A percentile compares a stretch with the other conserved stretches of the same genome.
Conservation (phyloP, 2,888 invertebrate genomes). For the Dynastes hyllus region DNA sequence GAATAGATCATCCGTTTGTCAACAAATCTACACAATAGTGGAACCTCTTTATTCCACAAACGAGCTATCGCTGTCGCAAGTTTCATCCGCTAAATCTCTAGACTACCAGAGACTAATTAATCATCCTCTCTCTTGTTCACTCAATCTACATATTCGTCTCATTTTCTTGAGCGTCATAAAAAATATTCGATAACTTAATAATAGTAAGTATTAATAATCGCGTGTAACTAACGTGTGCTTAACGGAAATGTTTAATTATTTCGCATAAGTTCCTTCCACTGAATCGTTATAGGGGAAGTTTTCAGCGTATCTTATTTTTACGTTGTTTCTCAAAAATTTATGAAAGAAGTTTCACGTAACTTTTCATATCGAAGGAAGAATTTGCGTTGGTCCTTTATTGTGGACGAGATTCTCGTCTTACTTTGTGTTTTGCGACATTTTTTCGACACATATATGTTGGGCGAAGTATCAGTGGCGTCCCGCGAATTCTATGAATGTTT, state of each 20-base stretch:
- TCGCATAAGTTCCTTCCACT: background rate
- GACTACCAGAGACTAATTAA: too few relatives aligned
- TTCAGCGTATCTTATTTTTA: constrained; percentile 12
- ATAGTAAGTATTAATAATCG: too few relatives aligned
- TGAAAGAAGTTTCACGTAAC: constrained; percentile 42
- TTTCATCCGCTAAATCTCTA: too few relatives aligned
- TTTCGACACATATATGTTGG: constrained; percentile 2
- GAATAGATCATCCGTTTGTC: too few relatives aligned
- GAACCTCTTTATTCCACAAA: too few relatives aligned
- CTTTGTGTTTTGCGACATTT: constrained; percentile 12
- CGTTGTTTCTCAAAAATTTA: constrained; percentile 32
- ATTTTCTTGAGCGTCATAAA: too few relatives aligned
- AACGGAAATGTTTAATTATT: background rate
- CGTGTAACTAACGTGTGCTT: too few relatives aligned
- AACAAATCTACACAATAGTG: too few relatives aligned
- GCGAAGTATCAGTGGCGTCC: constrained; percentile 20
- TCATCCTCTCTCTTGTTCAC: too few relatives aligned
- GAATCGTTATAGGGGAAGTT: constrained; percentile 1
- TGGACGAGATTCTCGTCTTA: constrained; percentile 22
- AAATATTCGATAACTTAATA: too few relatives aligned
- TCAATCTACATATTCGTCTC: too few relatives aligned
- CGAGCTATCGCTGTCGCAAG: too few relatives aligned
- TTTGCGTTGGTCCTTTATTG: constrained; percentile 33
- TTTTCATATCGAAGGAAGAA: constrained; percentile 39
- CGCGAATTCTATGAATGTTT: constrained; percentile 35